Evolutionary conservation across 2,113 vertebrate species (phyloP).

Genomic region (Mola mola): DNA sequence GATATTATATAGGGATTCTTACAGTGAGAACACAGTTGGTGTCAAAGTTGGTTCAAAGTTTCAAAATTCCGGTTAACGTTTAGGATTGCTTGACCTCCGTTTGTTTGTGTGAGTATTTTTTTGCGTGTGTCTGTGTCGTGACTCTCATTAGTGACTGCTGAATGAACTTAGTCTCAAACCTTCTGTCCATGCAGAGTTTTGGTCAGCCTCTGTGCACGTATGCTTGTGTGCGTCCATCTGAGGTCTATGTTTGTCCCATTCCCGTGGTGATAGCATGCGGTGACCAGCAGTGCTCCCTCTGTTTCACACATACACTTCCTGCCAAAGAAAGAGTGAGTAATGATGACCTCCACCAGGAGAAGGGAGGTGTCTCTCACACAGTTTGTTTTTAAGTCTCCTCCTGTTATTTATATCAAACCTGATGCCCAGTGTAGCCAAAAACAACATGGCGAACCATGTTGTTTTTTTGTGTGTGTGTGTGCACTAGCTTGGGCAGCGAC

Average conservation of each 20-base stretch:
- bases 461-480: slow-evolving; percentile 11
- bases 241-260: slow-evolving; percentile 54
- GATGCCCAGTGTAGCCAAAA: slow-evolving; percentile 29
- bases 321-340: slow-evolving; percentile 51
- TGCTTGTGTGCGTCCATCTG: slow-evolving; percentile 38
- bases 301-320: slow-evolving; percentile 60
- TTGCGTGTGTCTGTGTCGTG: slow-evolving; percentile 51
- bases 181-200: slow-evolving; percentile 65
- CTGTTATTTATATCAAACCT: slow-evolving; percentile 64
- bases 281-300: slow-evolving; percentile 57
- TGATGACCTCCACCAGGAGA: slow-evolving; percentile 64
- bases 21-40: too few relatives aligned
- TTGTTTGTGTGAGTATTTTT: neutral
- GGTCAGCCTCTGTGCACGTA: slow-evolving; percentile 18
- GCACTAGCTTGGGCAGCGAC: neutral
- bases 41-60: too few relatives aligned
- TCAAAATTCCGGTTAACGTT: too few relatives aligned
- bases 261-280: slow-evolving; percentile 49
- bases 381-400: slow-evolving; percentile 43
- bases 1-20: too few relatives aligned
- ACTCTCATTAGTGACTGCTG: slow-evolving; percentile 57
- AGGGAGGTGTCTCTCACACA: slow-evolving; percentile 39
- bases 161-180: slow-evolving; percentile 51
- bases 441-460: slow-evolving; percentile 14
- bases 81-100: too few relatives aligned